phyloP scores from a whole-genome alignment of 2,797 vertebrate genomes.

The Threskiornis aethiopicus region DNA sequence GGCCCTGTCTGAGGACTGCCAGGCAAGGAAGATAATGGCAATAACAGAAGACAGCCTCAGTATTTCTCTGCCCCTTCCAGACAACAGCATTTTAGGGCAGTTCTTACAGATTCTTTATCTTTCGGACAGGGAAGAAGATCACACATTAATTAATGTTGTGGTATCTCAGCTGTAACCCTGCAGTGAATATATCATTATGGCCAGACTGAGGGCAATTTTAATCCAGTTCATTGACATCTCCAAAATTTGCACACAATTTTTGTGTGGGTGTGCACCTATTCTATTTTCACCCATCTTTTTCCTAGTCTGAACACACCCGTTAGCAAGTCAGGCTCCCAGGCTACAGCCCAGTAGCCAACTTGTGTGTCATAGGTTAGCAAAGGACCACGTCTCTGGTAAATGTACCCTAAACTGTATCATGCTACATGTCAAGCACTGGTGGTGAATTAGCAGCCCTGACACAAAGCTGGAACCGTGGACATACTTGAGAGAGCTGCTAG shows the following conservation, averaged over 20 bases:
- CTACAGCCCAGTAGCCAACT: neutral
- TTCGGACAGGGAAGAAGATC: neutral
- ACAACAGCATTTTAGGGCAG: neutral
- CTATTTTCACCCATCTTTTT: neutral
- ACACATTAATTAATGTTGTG: rapidly evolving
- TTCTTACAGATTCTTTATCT: neutral
- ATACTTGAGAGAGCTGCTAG: neutral
- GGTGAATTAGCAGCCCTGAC: slow-evolving; percentile 25
- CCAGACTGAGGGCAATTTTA: neutral
- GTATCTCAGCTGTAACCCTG: neutral
- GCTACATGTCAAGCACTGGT: slow-evolving; percentile 16
- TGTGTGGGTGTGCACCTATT: neutral
- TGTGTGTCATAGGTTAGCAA: slow-evolving; percentile 2
- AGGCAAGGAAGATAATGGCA: neutral
- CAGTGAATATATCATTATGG: neutral
- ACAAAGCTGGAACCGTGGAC: slow-evolving; percentile 10
- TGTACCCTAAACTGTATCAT: neutral
- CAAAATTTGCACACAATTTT: neutral
- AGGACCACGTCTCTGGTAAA: neutral
- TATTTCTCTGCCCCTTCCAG: neutral
- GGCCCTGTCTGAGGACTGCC: neutral
- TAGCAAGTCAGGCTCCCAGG: slow-evolving; percentile 37
- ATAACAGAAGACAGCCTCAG: neutral
- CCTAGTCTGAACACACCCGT: neutral
- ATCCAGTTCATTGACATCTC: neutral